Conservation (phyloP, 2,888 invertebrate species). For the Drymonia ruficornis region DNA sequence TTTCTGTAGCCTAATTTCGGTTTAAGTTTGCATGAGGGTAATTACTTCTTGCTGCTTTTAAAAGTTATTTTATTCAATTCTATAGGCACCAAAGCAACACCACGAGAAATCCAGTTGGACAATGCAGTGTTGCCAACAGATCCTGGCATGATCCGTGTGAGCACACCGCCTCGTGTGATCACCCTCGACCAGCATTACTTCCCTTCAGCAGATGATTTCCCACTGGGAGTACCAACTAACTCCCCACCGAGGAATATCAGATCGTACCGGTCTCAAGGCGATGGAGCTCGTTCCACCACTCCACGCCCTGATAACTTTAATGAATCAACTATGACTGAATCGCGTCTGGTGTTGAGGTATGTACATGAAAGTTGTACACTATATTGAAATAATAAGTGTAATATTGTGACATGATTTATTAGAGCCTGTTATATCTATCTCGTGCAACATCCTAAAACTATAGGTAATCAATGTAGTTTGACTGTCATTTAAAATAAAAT, state of each 20-base stretch:
- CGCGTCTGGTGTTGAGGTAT: constrained; percentile 75
- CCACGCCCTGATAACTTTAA: constrained; percentile 71
- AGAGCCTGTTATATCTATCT: neutral
- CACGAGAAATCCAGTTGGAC: constrained; percentile 93
- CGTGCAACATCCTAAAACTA: too few relatives aligned
- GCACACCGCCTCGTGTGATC: constrained; percentile 95
- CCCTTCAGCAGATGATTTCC: constrained; percentile 87
- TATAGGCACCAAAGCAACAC: constrained; percentile 92
- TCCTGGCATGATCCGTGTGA: constrained; percentile 90
- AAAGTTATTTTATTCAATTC: neutral
- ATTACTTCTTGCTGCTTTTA: neutral
- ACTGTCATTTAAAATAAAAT: neutral
- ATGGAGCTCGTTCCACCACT: constrained; percentile 68
- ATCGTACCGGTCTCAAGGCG: constrained; percentile 67
- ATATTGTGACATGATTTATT: too few relatives aligned
- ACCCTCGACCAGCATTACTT: constrained; percentile 94
- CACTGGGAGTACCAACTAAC: constrained; percentile 52
- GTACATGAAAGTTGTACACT: neutral
- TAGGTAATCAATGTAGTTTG: too few relatives aligned
- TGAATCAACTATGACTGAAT: constrained; percentile 79
- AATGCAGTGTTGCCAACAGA: constrained; percentile 91
- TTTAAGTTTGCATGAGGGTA: too few relatives aligned
- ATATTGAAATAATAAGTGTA: neutral
- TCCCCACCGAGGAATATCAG: constrained; percentile 70
- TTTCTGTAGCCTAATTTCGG: too few relatives aligned